Evolutionary conservation across 2,797 vertebrate species (phyloP).

Genomic region (Triplophysa yarkandensis): DNA sequence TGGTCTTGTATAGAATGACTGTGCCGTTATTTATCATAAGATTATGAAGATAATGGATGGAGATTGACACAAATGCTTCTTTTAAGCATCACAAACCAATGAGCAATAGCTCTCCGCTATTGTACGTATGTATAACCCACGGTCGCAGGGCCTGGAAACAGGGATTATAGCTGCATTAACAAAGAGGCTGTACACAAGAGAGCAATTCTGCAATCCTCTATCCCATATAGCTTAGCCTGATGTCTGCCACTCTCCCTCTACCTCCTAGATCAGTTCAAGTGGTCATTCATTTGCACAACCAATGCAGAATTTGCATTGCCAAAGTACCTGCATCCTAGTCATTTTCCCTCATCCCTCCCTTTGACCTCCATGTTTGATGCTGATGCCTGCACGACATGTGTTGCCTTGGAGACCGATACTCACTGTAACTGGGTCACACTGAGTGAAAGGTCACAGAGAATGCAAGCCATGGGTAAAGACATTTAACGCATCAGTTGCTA

Average conservation of each 20-base stretch:
- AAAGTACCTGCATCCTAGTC: constrained; percentile 57
- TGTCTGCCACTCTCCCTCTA: constrained; percentile 74
- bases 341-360: not conserved
- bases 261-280: constrained; percentile 66
- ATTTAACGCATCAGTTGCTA: constrained; percentile 20
- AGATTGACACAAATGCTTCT: constrained; percentile 41
- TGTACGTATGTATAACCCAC: constrained; percentile 60
- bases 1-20: constrained; percentile 57
- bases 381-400: constrained; percentile 60
- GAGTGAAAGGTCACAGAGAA: constrained; percentile 44
- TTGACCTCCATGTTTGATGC: constrained; percentile 32
- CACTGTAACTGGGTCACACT: constrained; percentile 81
- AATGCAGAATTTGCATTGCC: constrained; percentile 72
- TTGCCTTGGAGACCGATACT: constrained; percentile 81
- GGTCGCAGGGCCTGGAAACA: constrained; percentile 64
- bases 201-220: constrained; percentile 68
- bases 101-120: constrained; percentile 36
- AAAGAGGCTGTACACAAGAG: constrained; percentile 41
- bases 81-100: constrained; percentile 52
- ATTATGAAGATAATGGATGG: constrained; percentile 53
- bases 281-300: constrained; percentile 72
- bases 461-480: constrained; percentile 16
- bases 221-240: constrained; percentile 68
- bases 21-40: constrained; percentile 65
- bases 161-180: constrained; percentile 66